Evolutionary conservation across 1,140 invertebrate genomes (phyloP).

Genomic region (Hesperophylax magnus): DNA sequence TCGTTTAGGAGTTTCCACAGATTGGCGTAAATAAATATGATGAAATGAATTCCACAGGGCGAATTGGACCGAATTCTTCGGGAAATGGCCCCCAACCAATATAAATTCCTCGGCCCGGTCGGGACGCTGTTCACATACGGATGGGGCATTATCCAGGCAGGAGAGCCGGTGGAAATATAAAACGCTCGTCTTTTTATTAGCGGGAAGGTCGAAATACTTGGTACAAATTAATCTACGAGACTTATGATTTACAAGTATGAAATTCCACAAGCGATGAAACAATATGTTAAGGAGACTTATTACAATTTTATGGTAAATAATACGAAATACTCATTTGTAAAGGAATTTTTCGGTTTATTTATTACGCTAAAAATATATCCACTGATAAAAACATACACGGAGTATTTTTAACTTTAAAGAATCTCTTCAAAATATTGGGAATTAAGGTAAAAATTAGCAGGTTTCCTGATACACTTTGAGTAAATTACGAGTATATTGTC

Average conservation of each 20-base stretch:
- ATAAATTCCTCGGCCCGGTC: neutral
- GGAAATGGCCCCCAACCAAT: neutral
- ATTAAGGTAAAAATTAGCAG: too few species aligned
- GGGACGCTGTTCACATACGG: neutral
- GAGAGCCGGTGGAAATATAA: conserved; percentile 1
- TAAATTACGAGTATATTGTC: too few species aligned
- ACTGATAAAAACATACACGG: too few species aligned
- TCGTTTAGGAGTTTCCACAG: conserved; percentile 11
- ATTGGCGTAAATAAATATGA: conserved; percentile 33
- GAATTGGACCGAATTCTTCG: conserved; percentile 9
- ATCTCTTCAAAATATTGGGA: too few species aligned
- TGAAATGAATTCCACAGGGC: conserved; percentile 11
- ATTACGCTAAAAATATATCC: too few species aligned
- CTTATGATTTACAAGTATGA: neutral
- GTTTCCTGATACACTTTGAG: too few species aligned
- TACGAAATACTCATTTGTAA: neutral
- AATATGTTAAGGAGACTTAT: neutral
- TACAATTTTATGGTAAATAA: too few species aligned
- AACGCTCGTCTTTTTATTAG: neutral
- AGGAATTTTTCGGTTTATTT: too few species aligned
- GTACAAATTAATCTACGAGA: neutral
- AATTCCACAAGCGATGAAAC: neutral
- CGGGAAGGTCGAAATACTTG: neutral
- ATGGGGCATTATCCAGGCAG: neutral
- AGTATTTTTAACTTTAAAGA: too few species aligned